These are phyloP conservation scores for Linnaemya tessellans DNA, from an alignment of 2,888 invertebrate genomes.

Conservation along the genomic window DNA sequence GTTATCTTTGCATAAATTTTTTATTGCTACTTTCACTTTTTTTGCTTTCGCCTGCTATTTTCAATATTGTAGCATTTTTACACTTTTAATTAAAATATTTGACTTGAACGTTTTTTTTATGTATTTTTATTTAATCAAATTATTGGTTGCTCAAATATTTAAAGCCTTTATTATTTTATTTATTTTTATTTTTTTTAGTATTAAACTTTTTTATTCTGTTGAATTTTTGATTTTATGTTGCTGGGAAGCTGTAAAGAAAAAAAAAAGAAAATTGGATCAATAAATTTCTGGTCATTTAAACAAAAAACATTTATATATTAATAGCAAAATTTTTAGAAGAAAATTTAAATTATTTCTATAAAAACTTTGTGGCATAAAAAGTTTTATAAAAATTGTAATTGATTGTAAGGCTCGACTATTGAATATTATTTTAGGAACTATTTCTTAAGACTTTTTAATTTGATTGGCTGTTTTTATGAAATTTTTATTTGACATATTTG, in stretches of 20 bases:
- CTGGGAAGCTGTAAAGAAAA: conserved; percentile 21
- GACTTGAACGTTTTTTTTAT: neutral
- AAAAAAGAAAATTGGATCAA: neutral
- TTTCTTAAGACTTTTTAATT: too few relatives aligned
- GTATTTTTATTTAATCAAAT: conserved; percentile 33
- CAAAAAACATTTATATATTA: neutral
- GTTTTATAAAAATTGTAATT: too few relatives aligned
- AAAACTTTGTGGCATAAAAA: too few relatives aligned
- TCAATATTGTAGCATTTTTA: neutral
- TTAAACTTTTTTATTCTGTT: neutral
- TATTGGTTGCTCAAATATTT: conserved; percentile 42
- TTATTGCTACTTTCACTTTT: neutral
- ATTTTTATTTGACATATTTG: too few relatives aligned
- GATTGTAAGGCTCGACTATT: too few relatives aligned
- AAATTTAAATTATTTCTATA: neutral
- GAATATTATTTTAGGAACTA: too few relatives aligned
- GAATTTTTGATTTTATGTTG: conserved; percentile 1
- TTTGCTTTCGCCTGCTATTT: neutral
- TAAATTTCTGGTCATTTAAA: neutral
- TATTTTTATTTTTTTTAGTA: neutral
- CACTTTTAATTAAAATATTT: conserved; percentile 1
- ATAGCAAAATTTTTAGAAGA: neutral
- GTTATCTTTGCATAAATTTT: neutral
- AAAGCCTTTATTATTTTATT: neutral
- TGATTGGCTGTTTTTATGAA: too few relatives aligned